Base-by-base conservation (phyloP, 1,140 invertebrate species). In the Brachionus rotundiformis region DNA sequence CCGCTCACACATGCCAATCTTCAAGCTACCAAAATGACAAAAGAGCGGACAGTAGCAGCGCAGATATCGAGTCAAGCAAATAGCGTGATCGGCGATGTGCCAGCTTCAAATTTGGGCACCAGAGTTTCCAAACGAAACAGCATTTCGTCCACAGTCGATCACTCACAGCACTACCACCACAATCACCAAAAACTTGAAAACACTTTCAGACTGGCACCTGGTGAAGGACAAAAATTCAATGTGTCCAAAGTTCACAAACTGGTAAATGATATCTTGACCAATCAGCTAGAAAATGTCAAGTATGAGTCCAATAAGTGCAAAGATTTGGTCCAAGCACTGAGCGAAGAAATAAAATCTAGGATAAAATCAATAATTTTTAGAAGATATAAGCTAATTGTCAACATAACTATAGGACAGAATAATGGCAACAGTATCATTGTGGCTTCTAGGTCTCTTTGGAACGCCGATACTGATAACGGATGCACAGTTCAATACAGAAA, bases 231-330 rank as follows among this genome's bases (percentile, higher is more conserved):
- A 29, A 82, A 71, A 31, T 85, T 85, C 77, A 82, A 83, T 71
- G 44, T 82, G 5, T 61, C 41, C n/a, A 36, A 65, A 27, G 84
- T 85, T 49, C 82, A 85, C 61, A 75, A 82, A 29, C 16, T 84
- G 44, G 84, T 86, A 59, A 82, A 39, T 47, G 82, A 84, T n/a
- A 83, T 84, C 13, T 82, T 86, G 8, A 76, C 83, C 8, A 61
- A 61, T 13, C 75, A 82, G 36, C 77, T 85, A 2, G 49, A 77
- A 11, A 82, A 83, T 49, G 59, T 82, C 0, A 82, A 71, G 1
- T 86, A 86, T 82, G 83, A 85, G 25, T 47, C 76, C 0, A 79
- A 63, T 33, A 79, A 79, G 31, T 79, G 76, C 25, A 54, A 39
- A 23, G 76, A 79, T 19, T 39, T 79, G 13, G 76, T 63, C 16